Evolutionary conservation across 2,888 invertebrate genomes (phyloP), one percentile per base, ranked within the genome.

Genomic region (Eilema depressum): DNA sequence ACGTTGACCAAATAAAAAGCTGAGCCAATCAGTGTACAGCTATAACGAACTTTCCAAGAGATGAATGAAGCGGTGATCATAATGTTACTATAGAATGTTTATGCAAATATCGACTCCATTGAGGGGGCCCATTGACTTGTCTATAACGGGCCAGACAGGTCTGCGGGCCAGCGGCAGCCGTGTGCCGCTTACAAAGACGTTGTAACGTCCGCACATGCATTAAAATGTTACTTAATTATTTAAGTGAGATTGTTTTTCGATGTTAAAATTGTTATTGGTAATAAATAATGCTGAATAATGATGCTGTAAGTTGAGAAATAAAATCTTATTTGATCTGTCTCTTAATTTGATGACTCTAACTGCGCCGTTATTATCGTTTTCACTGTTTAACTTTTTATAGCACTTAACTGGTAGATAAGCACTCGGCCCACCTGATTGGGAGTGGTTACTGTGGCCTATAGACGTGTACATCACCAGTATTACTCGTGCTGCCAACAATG

Each of bases 21-120:
- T 59, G 74, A 66, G 67, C 76, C 59, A 81, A 83, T 83, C 73
- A 81, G 79, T 74, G 73, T 75, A 79, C 77, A 74, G 79, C 76
- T 79, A 78, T 71, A 79, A 76, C 75, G 70, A 81, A 78, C 73
- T 80, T 83, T 82, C 73, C 78, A 76, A 71, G 53, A 76, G 79
- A 80, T 82, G 82, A 83, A 83, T 83, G 83, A 74, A 82, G 63
- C 74, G 81, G 84, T 78, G 75, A 79, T 79, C 78, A 81, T 82
- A 73, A 76, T 79, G 83, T 87, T 88, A 89, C 88, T 87, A 86
- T 81, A 82, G 73, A 83, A 77, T 84, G 88, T 86, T 86, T 89
- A 90, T 90, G 91, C 90, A 89, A 91, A 91, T 90, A 84, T 73
- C 79, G 83, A 68, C 84, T 85, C 83, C 90, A 91, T 91, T 91